Conservation (phyloP, 2,797 vertebrate genomes). For the Vespertilio murinus region DNA sequence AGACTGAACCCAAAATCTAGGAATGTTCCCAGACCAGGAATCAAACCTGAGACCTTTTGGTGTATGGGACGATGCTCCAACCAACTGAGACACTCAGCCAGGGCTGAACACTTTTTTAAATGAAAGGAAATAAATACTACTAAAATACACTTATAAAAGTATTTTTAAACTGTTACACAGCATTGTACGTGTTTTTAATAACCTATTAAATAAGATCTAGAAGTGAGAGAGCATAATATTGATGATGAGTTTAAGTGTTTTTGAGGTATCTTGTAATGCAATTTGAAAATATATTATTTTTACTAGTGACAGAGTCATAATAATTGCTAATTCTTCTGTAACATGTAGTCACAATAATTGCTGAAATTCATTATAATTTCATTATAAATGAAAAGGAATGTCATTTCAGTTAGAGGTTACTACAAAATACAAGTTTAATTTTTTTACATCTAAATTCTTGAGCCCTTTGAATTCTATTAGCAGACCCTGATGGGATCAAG, state of each 20-base stretch:
- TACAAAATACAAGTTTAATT: not conserved
- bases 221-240: not conserved
- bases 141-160: not conserved
- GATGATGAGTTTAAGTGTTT: not conserved
- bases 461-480: not conserved
- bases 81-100: not conserved
- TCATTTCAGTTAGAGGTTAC: not conserved
- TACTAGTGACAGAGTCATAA: not conserved
- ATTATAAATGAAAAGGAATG: not conserved
- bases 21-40: not conserved
- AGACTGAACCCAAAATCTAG: not conserved
- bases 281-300: conserved; percentile 9
- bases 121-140: conserved; percentile 20
- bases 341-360: not conserved
- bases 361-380: too few species aligned
- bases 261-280: not conserved
- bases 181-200: not conserved
- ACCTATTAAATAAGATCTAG: not conserved
- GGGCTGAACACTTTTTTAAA: not conserved
- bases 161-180: not conserved
- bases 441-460: not conserved
- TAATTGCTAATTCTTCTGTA: not conserved
- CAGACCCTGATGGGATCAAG: not conserved
- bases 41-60: not conserved
- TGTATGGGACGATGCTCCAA: not conserved